Evolutionary conservation across 2,113 vertebrate genomes (phyloP), one percentile per base, ranked within the genome.

Genomic region (Spilogale gracilis): DNA sequence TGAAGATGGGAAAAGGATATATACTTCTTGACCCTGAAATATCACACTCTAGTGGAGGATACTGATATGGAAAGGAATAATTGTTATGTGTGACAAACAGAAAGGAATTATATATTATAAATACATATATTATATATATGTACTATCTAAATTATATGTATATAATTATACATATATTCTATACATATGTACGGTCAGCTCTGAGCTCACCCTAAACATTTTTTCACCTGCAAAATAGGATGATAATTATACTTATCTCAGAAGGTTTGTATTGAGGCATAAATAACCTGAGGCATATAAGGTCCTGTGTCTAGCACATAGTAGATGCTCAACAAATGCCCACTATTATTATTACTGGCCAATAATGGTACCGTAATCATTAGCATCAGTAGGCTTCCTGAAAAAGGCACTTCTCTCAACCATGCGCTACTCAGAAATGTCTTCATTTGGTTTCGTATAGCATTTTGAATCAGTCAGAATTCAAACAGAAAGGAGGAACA

Each of bases 11-110:
- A 30, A 89, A 71, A 84, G 10, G 21, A 32, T n/a, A 10, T 52
- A 45, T 52, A 45, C 2, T 78, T 52, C 48, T 73, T 89, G 54
- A 81, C 65, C 54, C 93, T 97, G 79, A 93, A 96, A 60, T 96
- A n/a, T 45, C 27, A 18, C 76, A 54, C 6, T 83, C 69, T 50
- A 69, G 65, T 18, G 25, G 20, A 54, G 21, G 50, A 82, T 65
- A 67, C 52, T 27, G 10, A 20, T 56, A 30, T 13, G 3, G 23
- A 87, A 54, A 88, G 16, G 91, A 30, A 65, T 65, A 25, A 69
- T 74, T 96, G 60, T 79, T 63, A 10, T 58, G 16, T 71, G 25
- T 38, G 54, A 56, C 78, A 84, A 21, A 23, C 17, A 10, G n/a
- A 90, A 17, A 82, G 48, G 20, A 5, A 61, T 73, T 89, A 5